These are phyloP conservation scores for Pachyramphus minor DNA, from an alignment of 2,113 vertebrate genomes.

Conservation along the genomic window DNA sequence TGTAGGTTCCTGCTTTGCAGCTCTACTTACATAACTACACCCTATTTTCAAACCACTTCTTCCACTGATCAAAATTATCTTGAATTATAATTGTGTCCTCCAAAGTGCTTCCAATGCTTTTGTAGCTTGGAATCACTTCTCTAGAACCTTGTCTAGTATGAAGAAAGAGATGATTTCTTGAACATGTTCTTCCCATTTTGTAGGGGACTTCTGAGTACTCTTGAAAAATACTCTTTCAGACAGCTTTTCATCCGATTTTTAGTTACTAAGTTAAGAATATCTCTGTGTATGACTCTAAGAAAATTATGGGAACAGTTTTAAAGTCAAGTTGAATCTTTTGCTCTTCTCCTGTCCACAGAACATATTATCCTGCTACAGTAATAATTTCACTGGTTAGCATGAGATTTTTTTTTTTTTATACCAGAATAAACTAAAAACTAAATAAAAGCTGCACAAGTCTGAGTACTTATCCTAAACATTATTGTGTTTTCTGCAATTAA, in stretches of 20 bases:
- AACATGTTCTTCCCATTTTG: background rate
- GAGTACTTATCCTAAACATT: background rate
- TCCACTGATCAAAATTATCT: background rate
- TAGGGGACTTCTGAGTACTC: background rate
- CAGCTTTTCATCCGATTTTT: background rate
- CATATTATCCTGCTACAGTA: background rate
- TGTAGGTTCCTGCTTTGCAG: slow-evolving; percentile 53
- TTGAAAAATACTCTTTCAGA: background rate
- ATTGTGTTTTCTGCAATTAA: background rate
- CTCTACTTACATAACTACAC: slow-evolving; percentile 52
- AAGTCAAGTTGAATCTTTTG: background rate
- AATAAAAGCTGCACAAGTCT: background rate
- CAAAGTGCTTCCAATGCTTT: background rate
- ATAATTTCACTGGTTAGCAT: background rate
- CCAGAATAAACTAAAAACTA: background rate
- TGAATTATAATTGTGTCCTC: background rate
- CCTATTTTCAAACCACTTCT: slow-evolving; percentile 34
- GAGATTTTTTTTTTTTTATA: background rate
- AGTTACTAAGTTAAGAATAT: background rate
- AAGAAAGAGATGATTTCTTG: background rate
- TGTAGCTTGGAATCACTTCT: background rate
- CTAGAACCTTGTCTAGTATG: background rate
- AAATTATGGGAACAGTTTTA: background rate
- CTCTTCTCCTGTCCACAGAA: background rate
- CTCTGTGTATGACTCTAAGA: background rate